Evolutionary conservation across 2,888 invertebrate species (phyloP).

Genomic region (Drosophila parthenogenetica): DNA sequence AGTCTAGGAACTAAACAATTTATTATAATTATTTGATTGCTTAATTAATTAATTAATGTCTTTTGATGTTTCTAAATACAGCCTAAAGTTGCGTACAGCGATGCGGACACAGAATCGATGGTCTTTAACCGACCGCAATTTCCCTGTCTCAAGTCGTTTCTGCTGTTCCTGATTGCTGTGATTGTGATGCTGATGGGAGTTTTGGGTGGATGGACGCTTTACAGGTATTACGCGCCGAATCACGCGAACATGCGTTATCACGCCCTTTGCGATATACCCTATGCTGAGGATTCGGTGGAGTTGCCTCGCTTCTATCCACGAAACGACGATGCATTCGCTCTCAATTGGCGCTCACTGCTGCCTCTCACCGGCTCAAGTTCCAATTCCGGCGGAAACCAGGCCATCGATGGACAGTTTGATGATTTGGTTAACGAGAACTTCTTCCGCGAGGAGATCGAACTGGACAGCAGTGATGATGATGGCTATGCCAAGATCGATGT

Average conservation of each 20-base stretch:
- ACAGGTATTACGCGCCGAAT: constrained; percentile 89
- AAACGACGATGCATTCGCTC: constrained; percentile 79
- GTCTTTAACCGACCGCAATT: constrained; percentile 85
- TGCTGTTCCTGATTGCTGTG: constrained; percentile 89
- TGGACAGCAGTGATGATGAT: constrained; percentile 89
- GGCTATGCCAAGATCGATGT: constrained; percentile 94
- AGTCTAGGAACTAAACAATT: no score
- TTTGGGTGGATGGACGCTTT: constrained; percentile 90
- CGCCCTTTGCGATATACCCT: constrained; percentile 84
- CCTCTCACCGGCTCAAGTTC: constrained; percentile 53
- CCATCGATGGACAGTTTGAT: constrained; percentile 34
- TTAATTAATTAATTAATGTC: no score
- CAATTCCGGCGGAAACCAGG: constrained; percentile 23
- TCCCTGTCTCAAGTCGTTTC: constrained; percentile 87
- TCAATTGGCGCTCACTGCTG: constrained; percentile 74
- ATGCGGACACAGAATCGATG: constrained; percentile 85
- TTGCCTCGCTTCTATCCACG: constrained; percentile 80
- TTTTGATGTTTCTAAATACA: constrained; percentile 14
- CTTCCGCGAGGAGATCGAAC: constrained; percentile 93
- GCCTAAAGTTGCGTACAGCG: constrained; percentile 71
- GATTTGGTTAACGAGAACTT: constrained; percentile 84
- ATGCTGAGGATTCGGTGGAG: constrained; percentile 75
- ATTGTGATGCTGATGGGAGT: constrained; percentile 90
- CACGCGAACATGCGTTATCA: constrained; percentile 86
- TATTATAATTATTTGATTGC: no score